phyloP scores from a whole-genome alignment of 2,113 vertebrate species.

The Laterallus jamaicensis region DNA sequence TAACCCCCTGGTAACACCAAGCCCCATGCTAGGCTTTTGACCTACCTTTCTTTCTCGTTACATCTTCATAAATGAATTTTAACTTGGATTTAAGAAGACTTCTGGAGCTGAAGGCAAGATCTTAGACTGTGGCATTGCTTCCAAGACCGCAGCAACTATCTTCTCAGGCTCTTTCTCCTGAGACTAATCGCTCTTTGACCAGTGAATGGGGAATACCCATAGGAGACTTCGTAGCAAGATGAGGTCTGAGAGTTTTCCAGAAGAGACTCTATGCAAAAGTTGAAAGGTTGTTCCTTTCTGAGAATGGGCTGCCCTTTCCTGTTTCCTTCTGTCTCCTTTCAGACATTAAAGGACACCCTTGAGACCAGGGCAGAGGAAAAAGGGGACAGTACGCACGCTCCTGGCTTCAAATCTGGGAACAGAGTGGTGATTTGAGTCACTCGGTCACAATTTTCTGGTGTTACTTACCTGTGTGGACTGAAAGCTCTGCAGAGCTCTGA shows the following conservation, averaged over 20 bases:
- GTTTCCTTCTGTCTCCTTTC: slow-evolving; percentile 16
- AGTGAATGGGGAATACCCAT: slow-evolving; percentile 46
- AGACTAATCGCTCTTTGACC: background rate
- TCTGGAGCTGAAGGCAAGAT: background rate
- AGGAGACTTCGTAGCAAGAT: slow-evolving; percentile 39
- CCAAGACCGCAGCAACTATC: background rate
- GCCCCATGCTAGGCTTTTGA: background rate
- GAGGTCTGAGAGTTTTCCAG: slow-evolving; percentile 55
- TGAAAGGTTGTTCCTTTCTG: slow-evolving; percentile 30
- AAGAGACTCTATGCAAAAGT: slow-evolving; percentile 40
- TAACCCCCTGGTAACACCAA: background rate
- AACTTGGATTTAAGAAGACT: background rate
- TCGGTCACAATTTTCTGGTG: fast-evolving
- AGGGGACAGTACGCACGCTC: background rate
- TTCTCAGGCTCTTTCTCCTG: background rate
- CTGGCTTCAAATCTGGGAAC: background rate
- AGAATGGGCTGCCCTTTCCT: slow-evolving; percentile 53
- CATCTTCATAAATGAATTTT: background rate
- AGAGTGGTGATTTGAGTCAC: background rate
- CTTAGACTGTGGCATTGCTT: background rate
- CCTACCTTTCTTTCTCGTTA: background rate
- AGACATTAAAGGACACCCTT: slow-evolving; percentile 20
- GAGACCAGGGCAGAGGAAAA: background rate
- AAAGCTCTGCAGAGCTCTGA: background rate
- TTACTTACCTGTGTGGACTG: background rate